Conservation (phyloP, 1,140 invertebrate genomes). For the Brachionus rubens region DNA sequence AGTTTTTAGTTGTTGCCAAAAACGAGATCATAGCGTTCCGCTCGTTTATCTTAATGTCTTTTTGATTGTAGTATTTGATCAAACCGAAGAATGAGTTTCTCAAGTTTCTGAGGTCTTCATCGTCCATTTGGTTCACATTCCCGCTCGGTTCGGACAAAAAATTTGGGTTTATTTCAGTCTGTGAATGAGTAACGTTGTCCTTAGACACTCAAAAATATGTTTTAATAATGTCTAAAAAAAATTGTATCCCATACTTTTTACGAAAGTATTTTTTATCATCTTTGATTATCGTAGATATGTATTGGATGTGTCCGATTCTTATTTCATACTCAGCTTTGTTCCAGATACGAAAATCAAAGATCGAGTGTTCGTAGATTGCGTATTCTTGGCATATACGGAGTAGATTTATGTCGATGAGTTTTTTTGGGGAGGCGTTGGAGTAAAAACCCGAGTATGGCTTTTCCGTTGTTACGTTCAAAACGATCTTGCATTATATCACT, state of each 20-base stretch:
- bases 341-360: conserved; percentile 70
- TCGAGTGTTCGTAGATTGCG: conserved; percentile 65
- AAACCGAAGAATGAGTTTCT: conserved; percentile 65
- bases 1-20: not conserved
- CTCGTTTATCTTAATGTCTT: conserved; percentile 66
- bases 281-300: conserved; percentile 67
- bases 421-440: conserved; percentile 54
- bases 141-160: conserved; percentile 28
- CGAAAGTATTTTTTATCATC: conserved; percentile 67
- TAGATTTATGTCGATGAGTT: conserved; percentile 46
- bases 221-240: conserved; percentile 65
- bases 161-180: not conserved
- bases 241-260: conserved; percentile 68
- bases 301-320: conserved; percentile 67
- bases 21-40: conserved; percentile 51
- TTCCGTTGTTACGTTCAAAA: conserved; percentile 63
- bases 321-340: conserved; percentile 66
- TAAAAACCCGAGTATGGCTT: conserved; percentile 65
- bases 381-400: conserved; percentile 66
- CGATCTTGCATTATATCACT: conserved; percentile 66
- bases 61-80: conserved; percentile 66
- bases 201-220: conserved; percentile 63
- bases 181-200: not conserved
- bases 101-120: conserved; percentile 65
- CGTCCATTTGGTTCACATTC: conserved; percentile 48